These are phyloP conservation scores for Protula sp. DNA, from an alignment of 2,888 invertebrate species.

Conservation along the genomic window DNA sequence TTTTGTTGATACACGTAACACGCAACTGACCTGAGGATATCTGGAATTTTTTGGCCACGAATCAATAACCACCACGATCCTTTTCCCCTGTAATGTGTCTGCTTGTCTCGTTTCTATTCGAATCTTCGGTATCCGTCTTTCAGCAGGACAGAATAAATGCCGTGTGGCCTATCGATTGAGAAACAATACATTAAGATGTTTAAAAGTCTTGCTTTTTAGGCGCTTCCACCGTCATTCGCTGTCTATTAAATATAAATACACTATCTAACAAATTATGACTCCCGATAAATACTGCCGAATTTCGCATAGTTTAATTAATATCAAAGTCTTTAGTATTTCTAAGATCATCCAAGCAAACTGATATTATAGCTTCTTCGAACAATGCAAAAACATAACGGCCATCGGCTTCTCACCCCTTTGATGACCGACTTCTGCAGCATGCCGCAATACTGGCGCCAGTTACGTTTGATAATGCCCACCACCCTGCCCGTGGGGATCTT, in stretches of 20 bases:
- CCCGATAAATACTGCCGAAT: too few species aligned
- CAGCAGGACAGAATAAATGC: slow-evolving; percentile 91
- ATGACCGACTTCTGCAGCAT: slow-evolving; percentile 76
- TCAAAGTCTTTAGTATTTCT: too few species aligned
- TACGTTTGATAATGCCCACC: slow-evolving; percentile 91
- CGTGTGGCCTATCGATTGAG: slow-evolving; percentile 57
- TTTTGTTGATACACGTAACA: too few species aligned
- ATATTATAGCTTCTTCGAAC: too few species aligned
- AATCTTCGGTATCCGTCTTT: slow-evolving; percentile 87
- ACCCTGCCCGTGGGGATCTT: slow-evolving; percentile 66
- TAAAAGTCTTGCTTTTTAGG: too few species aligned
- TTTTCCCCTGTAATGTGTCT: slow-evolving; percentile 69
- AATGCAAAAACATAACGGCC: too few species aligned
- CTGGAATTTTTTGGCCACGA: slow-evolving; percentile 90
- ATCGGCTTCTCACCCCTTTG: slow-evolving; percentile 55
- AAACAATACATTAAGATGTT: slow-evolving; percentile 6
- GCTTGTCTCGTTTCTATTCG: slow-evolving; percentile 91
- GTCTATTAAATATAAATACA: too few species aligned
- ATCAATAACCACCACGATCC: slow-evolving; percentile 93
- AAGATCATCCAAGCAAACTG: too few species aligned
- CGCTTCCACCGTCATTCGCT: too few species aligned
- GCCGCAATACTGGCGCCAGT: slow-evolving; percentile 98
- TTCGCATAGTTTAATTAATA: too few species aligned
- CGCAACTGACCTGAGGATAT: slow-evolving; percentile 75
- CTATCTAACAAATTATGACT: too few species aligned